A percentile compares a stretch with the other conserved stretches of the same genome.
phyloP scores from a whole-genome alignment of 2,113 vertebrate species.

The Hyla sarda region DNA sequence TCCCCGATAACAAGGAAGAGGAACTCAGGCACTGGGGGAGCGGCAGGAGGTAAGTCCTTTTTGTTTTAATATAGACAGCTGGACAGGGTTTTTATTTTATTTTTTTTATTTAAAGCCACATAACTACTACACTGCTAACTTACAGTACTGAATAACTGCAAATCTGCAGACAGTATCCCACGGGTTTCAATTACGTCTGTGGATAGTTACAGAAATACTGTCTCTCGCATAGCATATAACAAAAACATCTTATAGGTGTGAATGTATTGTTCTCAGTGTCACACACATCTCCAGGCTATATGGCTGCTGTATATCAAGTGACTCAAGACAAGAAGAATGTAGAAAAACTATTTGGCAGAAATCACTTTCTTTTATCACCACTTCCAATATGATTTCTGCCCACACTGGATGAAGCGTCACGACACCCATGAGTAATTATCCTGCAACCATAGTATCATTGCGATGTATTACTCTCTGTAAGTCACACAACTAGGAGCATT shows the following conservation, averaged over 20 bases:
- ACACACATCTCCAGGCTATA: background rate
- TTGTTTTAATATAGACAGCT: no score
- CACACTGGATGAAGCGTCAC: background rate
- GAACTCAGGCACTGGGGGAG: no score
- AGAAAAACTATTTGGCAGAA: background rate
- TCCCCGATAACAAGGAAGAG: no score
- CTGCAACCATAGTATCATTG: background rate
- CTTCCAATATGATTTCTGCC: background rate
- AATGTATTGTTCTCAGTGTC: slow-evolving; percentile 20
- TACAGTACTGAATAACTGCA: background rate
- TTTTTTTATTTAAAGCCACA: no score
- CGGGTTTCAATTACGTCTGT: background rate
- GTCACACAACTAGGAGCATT: background rate
- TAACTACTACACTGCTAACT: background rate
- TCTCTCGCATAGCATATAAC: background rate
- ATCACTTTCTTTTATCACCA: slow-evolving; percentile 19
- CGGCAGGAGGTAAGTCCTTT: no score
- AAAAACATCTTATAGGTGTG: background rate
- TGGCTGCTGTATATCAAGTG: background rate
- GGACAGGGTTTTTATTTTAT: no score
- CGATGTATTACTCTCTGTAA: background rate
- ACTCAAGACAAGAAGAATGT: background rate
- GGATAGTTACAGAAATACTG: background rate
- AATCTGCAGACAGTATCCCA: background rate
- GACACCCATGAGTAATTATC: background rate